Conservation (phyloP, 1,140 invertebrate genomes). For the Centruroides vittatus region DNA sequence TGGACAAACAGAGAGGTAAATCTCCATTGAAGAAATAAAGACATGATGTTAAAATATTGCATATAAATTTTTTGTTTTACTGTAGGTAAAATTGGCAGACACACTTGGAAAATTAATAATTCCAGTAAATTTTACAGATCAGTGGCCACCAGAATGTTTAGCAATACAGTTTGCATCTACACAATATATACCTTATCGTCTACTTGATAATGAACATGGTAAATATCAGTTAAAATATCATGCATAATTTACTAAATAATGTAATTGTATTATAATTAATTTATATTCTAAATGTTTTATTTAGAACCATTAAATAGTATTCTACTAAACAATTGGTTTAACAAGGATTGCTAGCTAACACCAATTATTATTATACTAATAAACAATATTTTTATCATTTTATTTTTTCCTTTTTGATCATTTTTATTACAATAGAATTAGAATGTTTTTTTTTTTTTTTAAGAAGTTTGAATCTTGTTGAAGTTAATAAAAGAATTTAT, state of each 20-base stretch:
- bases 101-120: constrained; percentile 31
- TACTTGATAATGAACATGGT: neutral
- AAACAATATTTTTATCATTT: too few relatives aligned
- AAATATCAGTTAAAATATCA: neutral
- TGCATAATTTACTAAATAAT: neutral
- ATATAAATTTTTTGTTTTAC: neutral
- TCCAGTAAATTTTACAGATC: constrained; percentile 30
- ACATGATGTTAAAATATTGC: neutral
- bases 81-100: constrained; percentile 33
- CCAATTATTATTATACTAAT: too few relatives aligned
- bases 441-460: too few relatives aligned
- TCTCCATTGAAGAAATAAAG: neutral
- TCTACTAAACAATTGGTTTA: neutral
- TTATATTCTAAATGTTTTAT: neutral
- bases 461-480: too few relatives aligned
- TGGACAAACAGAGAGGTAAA: constrained; percentile 35
- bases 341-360: too few relatives aligned
- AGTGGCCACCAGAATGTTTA: constrained; percentile 32
- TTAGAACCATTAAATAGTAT: neutral
- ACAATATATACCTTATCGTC: constrained; percentile 19
- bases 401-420: too few relatives aligned
- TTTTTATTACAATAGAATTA: too few relatives aligned
- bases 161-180: constrained; percentile 35
- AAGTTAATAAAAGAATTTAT: too few relatives aligned
- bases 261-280: neutral